Evolutionary conservation across 2,797 vertebrate genomes (phyloP).

Genomic region (Ptychadena robeensis): DNA sequence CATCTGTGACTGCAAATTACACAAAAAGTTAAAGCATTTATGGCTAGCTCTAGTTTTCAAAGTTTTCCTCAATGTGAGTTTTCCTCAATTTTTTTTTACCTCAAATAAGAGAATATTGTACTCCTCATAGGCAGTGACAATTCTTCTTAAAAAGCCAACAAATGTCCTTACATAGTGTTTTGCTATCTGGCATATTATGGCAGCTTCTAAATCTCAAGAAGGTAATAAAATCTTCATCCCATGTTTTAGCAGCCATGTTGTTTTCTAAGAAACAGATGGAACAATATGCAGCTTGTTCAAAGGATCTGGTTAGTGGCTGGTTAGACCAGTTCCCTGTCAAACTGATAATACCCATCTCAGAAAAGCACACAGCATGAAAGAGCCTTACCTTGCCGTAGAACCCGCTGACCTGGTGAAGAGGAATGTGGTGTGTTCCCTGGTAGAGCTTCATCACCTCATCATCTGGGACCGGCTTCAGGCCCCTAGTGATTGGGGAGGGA

Average conservation of each 20-base stretch:
- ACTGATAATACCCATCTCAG: not conserved
- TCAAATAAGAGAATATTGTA: too few species aligned
- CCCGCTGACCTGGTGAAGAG: slow-evolving; percentile 82
- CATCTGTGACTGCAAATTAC: too few species aligned
- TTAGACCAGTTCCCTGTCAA: not conserved
- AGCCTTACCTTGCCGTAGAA: slow-evolving; percentile 85
- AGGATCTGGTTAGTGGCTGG: not conserved
- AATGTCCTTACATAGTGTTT: too few species aligned
- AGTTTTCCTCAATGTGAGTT: too few species aligned
- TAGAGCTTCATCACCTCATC: slow-evolving; percentile 81
- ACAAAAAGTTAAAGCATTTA: too few species aligned
- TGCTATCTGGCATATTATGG: too few species aligned
- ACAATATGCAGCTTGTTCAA: not conserved
- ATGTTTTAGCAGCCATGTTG: not conserved
- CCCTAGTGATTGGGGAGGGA: slow-evolving; percentile 69
- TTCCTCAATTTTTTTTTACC: too few species aligned
- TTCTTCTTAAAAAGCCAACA: too few species aligned
- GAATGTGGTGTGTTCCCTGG: slow-evolving; percentile 82
- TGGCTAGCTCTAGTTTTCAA: too few species aligned
- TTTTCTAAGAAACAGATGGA: slow-evolving; percentile 17
- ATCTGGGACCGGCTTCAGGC: slow-evolving; percentile 80
- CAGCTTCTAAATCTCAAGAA: too few species aligned
- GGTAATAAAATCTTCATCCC: too few species aligned
- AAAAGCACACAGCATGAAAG: slow-evolving; percentile 1
- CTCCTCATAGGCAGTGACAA: too few species aligned